Percentiles rank a stretch among this genome's conserved stretches.
These are phyloP conservation scores for Chelidonichthys spinosus DNA, from an alignment of 2,797 vertebrate genomes.

Conservation along the genomic window DNA sequence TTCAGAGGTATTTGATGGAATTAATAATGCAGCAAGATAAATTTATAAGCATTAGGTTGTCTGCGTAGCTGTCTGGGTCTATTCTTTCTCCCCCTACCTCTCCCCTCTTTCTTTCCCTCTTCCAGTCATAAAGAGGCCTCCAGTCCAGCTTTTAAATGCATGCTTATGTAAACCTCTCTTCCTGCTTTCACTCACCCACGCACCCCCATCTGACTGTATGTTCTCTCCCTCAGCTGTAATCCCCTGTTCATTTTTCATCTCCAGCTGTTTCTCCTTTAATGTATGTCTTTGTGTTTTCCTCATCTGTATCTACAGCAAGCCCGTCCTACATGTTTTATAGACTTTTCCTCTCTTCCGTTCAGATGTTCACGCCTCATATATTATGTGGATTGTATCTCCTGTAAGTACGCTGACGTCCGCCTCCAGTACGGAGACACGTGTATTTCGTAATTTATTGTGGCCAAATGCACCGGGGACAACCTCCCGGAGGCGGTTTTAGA, in stretches of 20 bases:
- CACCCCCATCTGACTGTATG: conserved; percentile 17
- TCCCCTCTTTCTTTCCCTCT: conserved; percentile 25
- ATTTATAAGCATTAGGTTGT: conserved; percentile 64
- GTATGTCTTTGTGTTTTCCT: conserved; percentile 9
- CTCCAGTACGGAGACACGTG: not conserved
- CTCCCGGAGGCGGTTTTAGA: conserved; percentile 1
- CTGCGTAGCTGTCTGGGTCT: conserved; percentile 45
- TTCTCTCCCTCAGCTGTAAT: conserved; percentile 10
- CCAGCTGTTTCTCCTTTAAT: conserved; percentile 11
- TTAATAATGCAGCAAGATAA: conserved; percentile 73
- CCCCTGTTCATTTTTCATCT: conserved; percentile 24
- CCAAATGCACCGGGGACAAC: not conserved
- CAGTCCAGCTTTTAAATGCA: conserved; percentile 60
- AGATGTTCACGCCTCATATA: not conserved
- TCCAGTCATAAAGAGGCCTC: conserved; percentile 47
- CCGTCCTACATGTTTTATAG: conserved; percentile 10
- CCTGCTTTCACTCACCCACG: conserved; percentile 56
- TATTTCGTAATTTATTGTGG: conserved; percentile 13
- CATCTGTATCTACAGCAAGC: not conserved
- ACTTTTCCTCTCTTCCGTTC: not conserved
- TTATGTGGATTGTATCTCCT: not conserved
- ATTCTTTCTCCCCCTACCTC: conserved; percentile 37
- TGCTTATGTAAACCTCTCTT: conserved; percentile 64
- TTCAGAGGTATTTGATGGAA: conserved; percentile 69
- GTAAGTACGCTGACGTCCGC: not conserved